Evolutionary conservation across 1,140 invertebrate species (phyloP), one percentile per base, ranked within the genome.

Genomic region (Lerema accius): DNA sequence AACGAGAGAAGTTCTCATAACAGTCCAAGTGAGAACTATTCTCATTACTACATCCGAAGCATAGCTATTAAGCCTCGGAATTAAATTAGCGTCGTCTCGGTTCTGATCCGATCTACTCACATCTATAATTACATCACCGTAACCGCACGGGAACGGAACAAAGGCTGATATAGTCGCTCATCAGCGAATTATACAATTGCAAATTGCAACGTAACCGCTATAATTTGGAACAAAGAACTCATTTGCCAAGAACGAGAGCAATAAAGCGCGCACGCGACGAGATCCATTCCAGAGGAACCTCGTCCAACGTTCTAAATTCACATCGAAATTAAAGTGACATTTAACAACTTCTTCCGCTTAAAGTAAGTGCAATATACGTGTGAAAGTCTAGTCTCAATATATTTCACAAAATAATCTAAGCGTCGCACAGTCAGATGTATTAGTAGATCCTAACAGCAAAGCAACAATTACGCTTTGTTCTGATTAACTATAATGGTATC

Each of bases 161-260:
- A 58, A 60, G 46, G 46, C 48, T 70, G 73, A 76, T 67, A 69
- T 69, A 67, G 48, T 55, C 45, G 66, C 66, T 66, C 81, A 80
- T 86, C 78, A 84, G 63, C 51, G 71, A 73, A 77, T 74, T 75
- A 77, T 75, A 73, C 80, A 73, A 77, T 76, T 69, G 74, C 73
- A 82, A 84, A 84, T 78, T 78, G 70, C 74, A 49, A 55, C 35
- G 61, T 71, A 80, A 82, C 69, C 63, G 81, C 80, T 74, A 76
- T 82, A 86, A 86, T 84, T 86, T 84, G 72, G 67, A 55, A 65
- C 84, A 83, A 84, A 78, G 76, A 83, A 78, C 80, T 80, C 65
- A 72, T 74, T 79, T 74, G 72, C 66, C 53, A 76, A 71, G 68
- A 68, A 73, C 63, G 60, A 64, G 45, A 59, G 64, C 63, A 70